These are phyloP conservation scores for Lepidurus couesii DNA, from an alignment of 1,140 invertebrate species.

Conservation along the genomic window DNA sequence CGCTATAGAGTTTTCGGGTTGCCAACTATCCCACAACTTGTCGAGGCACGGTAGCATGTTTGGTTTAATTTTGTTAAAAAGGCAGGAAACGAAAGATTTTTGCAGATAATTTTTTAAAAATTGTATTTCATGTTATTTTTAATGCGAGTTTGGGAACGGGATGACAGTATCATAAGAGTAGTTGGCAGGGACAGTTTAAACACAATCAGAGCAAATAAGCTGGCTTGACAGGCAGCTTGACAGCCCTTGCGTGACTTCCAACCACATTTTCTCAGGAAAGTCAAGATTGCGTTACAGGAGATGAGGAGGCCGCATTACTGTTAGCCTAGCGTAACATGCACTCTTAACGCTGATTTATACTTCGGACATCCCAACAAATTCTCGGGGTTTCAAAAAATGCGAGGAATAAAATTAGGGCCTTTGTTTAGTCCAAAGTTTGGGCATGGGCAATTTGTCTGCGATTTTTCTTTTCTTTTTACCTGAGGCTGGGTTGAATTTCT, in stretches of 20 bases:
- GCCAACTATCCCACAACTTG: too few species aligned
- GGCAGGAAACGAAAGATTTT: too few species aligned
- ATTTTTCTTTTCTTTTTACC: not conserved
- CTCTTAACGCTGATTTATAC: too few species aligned
- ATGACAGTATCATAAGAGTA: not conserved
- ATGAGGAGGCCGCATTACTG: not conserved
- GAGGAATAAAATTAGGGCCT: not conserved
- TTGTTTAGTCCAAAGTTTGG: not conserved
- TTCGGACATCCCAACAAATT: too few species aligned
- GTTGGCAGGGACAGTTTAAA: not conserved
- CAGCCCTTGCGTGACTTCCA: constrained; percentile 5
- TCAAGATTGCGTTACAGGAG: not conserved
- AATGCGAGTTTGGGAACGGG: not conserved
- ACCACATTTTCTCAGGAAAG: constrained; percentile 12
- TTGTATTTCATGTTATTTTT: too few species aligned
- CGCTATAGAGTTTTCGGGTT: too few species aligned
- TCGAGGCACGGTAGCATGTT: too few species aligned
- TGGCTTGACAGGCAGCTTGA: constrained; percentile 8
- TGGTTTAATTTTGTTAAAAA: too few species aligned
- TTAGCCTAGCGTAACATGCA: not conserved
- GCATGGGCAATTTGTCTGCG: not conserved
- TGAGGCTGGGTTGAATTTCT: not conserved
- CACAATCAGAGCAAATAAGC: constrained; percentile 19
- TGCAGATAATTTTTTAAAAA: too few species aligned
- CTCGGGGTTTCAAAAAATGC: not conserved